Conservation (phyloP, 2,113 vertebrate genomes). For the Embiotoca jacksoni region DNA sequence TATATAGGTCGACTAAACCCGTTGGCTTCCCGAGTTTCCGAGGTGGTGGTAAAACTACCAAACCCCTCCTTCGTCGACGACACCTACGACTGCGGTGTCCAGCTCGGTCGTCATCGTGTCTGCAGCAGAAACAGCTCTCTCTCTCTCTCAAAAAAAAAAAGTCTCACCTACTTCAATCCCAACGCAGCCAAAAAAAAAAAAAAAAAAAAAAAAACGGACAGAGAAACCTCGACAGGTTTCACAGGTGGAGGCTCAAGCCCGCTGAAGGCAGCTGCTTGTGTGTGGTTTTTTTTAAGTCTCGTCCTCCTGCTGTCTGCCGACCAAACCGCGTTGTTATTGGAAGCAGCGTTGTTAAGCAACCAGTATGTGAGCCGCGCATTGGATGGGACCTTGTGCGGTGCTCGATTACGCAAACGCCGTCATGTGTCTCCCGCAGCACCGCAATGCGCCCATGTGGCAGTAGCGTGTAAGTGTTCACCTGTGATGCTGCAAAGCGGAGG, state of each 20-base stretch:
- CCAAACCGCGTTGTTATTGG: conserved; percentile 78
- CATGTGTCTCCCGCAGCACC: conserved; percentile 41
- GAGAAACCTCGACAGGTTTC: background rate
- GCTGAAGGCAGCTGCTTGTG: conserved; percentile 1
- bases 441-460: background rate
- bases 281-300: conserved; percentile 58
- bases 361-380: conserved; percentile 73
- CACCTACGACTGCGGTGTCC: background rate
- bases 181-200: background rate
- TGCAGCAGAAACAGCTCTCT: background rate
- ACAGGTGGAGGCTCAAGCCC: too few species aligned
- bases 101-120: background rate
- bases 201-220: background rate
- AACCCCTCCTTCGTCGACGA: background rate
- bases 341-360: conserved; percentile 72
- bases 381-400: conserved; percentile 39
- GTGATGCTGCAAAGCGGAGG: too few species aligned
- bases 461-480: background rate
- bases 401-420: conserved; percentile 52
- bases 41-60: background rate
- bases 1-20: conserved; percentile 19
- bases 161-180: background rate
- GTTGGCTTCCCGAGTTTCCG: background rate
- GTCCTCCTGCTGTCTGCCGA: conserved; percentile 32
- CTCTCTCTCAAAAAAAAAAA: background rate